Conservation (phyloP, 2,888 invertebrate species). For the Pammene aurita region DNA sequence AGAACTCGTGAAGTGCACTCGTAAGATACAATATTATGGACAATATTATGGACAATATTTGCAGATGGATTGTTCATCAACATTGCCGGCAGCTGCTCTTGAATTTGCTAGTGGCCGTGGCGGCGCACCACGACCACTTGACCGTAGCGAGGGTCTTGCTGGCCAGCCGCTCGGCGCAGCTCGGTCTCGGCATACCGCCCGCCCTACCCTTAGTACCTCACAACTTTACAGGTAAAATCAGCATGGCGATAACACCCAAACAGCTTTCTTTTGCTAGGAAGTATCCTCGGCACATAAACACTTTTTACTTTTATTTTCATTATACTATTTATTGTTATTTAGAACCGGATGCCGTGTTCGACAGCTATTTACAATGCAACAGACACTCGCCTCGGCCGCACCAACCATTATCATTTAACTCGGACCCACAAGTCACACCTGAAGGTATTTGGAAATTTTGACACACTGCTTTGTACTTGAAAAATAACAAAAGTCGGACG, state of each 20-base stretch:
- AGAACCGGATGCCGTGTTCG: conserved; percentile 89
- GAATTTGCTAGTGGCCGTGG: conserved; percentile 94
- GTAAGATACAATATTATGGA: neutral
- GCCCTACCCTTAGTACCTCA: conserved; percentile 87
- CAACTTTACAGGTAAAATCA: conserved; percentile 87
- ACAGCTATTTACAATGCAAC: conserved; percentile 84
- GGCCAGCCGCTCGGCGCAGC: conserved; percentile 89
- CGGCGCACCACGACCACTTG: conserved; percentile 95
- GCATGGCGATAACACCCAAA: neutral
- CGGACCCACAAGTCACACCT: conserved; percentile 74
- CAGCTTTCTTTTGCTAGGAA: conserved; percentile 13
- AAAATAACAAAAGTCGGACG: neutral
- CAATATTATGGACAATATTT: neutral
- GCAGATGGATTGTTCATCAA: conserved; percentile 93
- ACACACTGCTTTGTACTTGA: conserved; percentile 1
- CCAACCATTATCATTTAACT: conserved; percentile 65
- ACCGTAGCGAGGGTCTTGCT: conserved; percentile 92
- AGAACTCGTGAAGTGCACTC: too few species aligned
- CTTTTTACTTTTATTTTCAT: conserved; percentile 30
- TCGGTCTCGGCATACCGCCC: conserved; percentile 89
- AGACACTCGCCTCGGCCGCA: conserved; percentile 69
- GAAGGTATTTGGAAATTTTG: conserved; percentile 61
- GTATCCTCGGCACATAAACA: conserved; percentile 15
- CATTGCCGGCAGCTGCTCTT: conserved; percentile 96
- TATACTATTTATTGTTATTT: conserved; percentile 40